phyloP scores from a whole-genome alignment of 2,113 vertebrate genomes.

The Gnathonemus longibarbis region DNA sequence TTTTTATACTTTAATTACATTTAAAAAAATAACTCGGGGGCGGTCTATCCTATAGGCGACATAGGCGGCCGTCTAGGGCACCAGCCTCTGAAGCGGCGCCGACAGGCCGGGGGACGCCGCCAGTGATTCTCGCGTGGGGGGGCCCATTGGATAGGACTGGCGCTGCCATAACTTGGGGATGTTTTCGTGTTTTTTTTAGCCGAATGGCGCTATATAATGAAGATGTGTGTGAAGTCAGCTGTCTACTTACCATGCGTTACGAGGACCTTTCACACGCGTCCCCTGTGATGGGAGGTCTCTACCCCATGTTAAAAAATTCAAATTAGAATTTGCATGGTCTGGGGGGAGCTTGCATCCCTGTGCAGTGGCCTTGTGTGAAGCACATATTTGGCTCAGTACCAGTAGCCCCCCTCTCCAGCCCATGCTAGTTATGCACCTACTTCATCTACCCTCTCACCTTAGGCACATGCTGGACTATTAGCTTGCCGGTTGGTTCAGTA shows the following conservation, averaged over 20 bases:
- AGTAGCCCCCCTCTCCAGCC: not conserved
- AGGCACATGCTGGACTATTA: not conserved
- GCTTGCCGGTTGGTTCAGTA: constrained; percentile 6
- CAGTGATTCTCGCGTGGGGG: no score
- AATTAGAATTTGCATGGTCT: not conserved
- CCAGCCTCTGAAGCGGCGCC: no score
- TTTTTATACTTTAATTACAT: not conserved
- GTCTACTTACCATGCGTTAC: not conserved
- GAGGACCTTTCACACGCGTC: not conserved
- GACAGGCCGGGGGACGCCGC: no score
- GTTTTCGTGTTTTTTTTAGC: not conserved
- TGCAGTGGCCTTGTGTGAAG: not conserved
- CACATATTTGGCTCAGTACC: not conserved
- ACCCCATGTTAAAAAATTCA: not conserved
- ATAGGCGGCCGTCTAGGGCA: no score
- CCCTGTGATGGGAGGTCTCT: not conserved
- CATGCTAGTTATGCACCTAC: not conserved
- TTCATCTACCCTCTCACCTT: not conserved
- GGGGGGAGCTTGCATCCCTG: not conserved
- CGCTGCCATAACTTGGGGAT: not conserved
- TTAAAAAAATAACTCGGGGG: not conserved
- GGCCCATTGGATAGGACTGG: no score
- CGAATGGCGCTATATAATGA: not conserved
- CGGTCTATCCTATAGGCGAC: no score
- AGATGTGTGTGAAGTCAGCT: not conserved